phyloP scores from a whole-genome alignment of 2,888 invertebrate genomes.

The Tenthredo amoena region DNA sequence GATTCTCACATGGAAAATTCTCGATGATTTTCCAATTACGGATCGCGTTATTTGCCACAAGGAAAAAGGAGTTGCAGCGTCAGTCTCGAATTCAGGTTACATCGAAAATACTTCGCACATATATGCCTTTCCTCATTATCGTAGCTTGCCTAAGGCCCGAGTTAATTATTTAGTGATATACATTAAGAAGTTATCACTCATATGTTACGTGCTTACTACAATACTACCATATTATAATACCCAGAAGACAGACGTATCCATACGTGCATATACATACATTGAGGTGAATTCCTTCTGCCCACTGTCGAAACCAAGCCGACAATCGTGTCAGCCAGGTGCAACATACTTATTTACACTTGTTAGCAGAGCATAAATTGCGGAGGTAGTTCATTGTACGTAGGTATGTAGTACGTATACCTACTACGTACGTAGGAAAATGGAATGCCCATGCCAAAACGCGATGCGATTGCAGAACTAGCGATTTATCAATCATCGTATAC shows the following conservation, averaged over 20 bases:
- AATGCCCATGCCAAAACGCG: not conserved
- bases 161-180: not conserved
- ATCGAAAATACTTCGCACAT: not conserved
- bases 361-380: not conserved
- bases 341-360: constrained; percentile 18
- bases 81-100: not conserved
- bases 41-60: too few relatives aligned
- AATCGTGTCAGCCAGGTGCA: constrained; percentile 31
- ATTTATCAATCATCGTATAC: not conserved
- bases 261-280: not conserved
- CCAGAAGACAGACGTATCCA: not conserved
- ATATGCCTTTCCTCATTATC: not conserved
- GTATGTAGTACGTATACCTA: not conserved
- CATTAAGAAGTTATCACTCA: not conserved
- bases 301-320: not conserved
- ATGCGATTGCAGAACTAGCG: not conserved
- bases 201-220: not conserved
- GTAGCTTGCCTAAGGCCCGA: not conserved
- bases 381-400: constrained; percentile 11
- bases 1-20: too few relatives aligned
- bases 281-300: constrained; percentile 5
- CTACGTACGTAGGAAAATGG: not conserved
- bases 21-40: too few relatives aligned
- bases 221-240: not conserved
- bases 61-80: not conserved